phyloP scores from a whole-genome alignment of 2,113 vertebrate genomes.

The Balaenoptera acutorostrata region DNA sequence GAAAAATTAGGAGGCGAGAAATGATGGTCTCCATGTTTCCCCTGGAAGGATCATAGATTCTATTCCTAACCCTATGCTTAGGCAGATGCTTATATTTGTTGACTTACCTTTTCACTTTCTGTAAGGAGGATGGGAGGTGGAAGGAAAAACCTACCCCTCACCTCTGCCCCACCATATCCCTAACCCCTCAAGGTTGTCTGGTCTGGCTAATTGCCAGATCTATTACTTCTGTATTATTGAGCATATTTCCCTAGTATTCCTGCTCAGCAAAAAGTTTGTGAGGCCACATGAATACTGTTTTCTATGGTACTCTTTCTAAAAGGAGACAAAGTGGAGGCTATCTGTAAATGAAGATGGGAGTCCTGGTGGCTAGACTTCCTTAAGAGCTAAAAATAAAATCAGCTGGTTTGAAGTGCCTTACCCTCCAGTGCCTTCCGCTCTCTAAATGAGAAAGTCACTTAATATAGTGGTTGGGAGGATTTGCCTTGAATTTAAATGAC shows the following conservation, averaged over 20 bases:
- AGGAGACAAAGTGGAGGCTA: background rate
- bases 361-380: background rate
- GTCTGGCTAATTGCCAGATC: background rate
- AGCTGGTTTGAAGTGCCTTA: background rate
- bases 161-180: background rate
- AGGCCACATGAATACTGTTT: background rate
- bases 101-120: background rate
- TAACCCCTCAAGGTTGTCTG: background rate
- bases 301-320: background rate
- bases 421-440: background rate
- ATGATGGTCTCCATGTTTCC: background rate
- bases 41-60: background rate
- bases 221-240: background rate
- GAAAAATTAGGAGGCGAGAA: background rate
- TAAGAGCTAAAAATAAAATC: background rate
- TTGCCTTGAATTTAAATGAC: background rate
- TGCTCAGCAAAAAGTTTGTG: background rate
- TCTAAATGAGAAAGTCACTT: background rate
- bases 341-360: background rate
- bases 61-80: background rate
- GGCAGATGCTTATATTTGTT: background rate
- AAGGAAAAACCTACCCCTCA: background rate
- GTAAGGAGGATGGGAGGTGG: background rate
- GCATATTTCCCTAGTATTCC: background rate
- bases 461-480: background rate